Percentiles rank a stretch among this genome's conserved stretches.
These are phyloP conservation scores for Ibycter americanus DNA, from an alignment of 2,797 vertebrate genomes.

Conservation along the genomic window DNA sequence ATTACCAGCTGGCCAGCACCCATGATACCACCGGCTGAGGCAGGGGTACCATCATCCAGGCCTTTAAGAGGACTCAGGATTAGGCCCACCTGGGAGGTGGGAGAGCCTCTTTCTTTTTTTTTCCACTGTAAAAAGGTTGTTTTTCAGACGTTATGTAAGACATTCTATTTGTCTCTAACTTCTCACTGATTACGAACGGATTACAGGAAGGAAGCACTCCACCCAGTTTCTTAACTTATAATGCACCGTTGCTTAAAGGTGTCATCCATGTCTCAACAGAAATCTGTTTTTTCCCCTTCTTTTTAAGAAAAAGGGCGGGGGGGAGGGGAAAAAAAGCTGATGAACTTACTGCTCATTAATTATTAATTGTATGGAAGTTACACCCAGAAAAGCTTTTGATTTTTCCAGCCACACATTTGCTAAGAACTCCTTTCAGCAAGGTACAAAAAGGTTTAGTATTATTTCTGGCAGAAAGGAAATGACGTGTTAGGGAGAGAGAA, in stretches of 20 bases:
- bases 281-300: neutral
- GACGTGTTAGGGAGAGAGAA: neutral
- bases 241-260: constrained; percentile 35
- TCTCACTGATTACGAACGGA: neutral
- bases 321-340: fast-evolving
- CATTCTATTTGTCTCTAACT: neutral
- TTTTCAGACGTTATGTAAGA: neutral
- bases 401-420: neutral
- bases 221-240: constrained; percentile 54
- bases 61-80: neutral
- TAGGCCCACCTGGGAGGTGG: neutral
- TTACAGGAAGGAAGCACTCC: constrained; percentile 61
- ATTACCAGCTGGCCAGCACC: neutral
- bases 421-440: neutral
- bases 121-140: neutral
- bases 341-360: neutral
- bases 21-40: neutral
- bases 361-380: neutral
- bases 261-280: neutral
- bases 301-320: neutral
- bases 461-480: neutral
- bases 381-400: neutral
- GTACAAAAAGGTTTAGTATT: neutral
- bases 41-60: fast-evolving
- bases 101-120: neutral